These are phyloP conservation scores for Psittacara wagleri DNA, from an alignment of 2,113 vertebrate genomes.

Conservation along the genomic window DNA sequence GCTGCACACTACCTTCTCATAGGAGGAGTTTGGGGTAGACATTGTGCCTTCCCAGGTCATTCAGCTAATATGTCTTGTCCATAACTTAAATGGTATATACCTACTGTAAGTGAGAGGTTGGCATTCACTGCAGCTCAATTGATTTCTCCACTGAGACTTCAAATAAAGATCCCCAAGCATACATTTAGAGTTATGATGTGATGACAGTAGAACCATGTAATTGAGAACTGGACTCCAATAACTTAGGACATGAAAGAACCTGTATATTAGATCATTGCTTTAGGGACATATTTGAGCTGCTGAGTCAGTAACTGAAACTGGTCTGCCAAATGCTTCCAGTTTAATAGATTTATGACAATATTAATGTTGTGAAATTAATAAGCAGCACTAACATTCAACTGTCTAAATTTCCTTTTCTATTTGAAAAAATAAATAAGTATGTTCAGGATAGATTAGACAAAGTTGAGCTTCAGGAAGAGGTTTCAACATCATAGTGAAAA, in stretches of 20 bases:
- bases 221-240: not conserved
- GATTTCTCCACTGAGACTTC: not conserved
- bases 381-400: not conserved
- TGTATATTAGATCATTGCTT: slow-evolving; percentile 48
- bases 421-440: slow-evolving; percentile 36
- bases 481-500: slow-evolving; percentile 36
- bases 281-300: slow-evolving; percentile 24
- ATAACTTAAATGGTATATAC: not conserved
- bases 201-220: slow-evolving; percentile 9
- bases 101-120: not conserved
- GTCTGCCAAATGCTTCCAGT: not conserved
- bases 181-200: not conserved
- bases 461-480: slow-evolving; percentile 17
- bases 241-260: slow-evolving; percentile 9
- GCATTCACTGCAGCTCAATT: rapidly evolving
- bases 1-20: not conserved
- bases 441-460: slow-evolving; percentile 17
- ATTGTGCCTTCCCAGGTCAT: not conserved
- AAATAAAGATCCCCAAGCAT: not conserved
- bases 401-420: slow-evolving; percentile 32
- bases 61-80: not conserved
- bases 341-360: slow-evolving; percentile 39
- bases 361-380: not conserved
- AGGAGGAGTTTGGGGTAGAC: not conserved
- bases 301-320: slow-evolving; percentile 35